phyloP scores from a whole-genome alignment of 2,888 invertebrate species.

The Tachina lurida region DNA sequence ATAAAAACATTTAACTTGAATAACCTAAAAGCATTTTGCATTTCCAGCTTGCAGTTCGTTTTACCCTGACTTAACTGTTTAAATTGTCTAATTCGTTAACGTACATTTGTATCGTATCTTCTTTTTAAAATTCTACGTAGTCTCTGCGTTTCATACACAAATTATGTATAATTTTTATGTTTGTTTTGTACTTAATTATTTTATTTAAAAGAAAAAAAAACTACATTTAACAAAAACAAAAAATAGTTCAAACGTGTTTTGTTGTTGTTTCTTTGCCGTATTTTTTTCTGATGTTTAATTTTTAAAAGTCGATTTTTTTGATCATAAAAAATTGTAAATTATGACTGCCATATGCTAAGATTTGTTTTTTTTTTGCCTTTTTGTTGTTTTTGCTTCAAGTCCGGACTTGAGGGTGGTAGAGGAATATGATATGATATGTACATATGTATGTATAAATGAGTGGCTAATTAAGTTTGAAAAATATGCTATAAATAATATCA shows the following conservation, averaged over 20 bases:
- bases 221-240: conserved; percentile 31
- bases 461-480: conserved; percentile 64
- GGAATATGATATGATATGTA: conserved; percentile 3
- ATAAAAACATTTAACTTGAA: no score
- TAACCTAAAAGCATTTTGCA: not conserved
- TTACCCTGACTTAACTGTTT: conserved; percentile 2
- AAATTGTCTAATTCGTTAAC: conserved; percentile 21
- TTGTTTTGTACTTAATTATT: conserved; percentile 42
- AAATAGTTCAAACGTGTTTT: conserved; percentile 67
- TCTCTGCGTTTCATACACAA: conserved; percentile 45
- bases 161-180: conserved; percentile 64
- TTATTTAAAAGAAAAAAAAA: conserved; percentile 31
- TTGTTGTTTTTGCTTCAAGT: not conserved
- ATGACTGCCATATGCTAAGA: conserved; percentile 66
- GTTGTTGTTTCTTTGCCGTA: conserved; percentile 19
- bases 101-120: conserved; percentile 1
- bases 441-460: conserved; percentile 36
- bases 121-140: conserved; percentile 50
- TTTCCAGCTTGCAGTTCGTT: not conserved
- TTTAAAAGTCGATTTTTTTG: conserved; percentile 52
- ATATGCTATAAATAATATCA: conserved; percentile 38
- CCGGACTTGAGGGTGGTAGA: conserved; percentile 49
- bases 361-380: not conserved
- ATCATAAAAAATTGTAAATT: conserved; percentile 45
- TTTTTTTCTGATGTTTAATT: conserved; percentile 40